Conservation (phyloP, 2,113 vertebrate species). For the Nematolebias whitei region DNA sequence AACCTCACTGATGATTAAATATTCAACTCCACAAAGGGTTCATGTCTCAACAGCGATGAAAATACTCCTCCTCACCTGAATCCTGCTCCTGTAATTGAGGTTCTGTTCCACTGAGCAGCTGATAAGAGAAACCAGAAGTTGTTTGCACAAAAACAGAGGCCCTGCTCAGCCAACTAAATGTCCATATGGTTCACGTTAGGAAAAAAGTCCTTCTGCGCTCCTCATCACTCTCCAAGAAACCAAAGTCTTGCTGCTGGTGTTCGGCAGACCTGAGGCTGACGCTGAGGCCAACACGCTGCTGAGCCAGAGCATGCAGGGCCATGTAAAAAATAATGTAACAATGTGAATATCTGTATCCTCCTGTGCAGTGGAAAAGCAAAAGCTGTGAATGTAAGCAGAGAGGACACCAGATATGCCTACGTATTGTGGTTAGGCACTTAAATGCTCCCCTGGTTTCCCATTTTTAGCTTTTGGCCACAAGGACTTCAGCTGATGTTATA, state of each 20-base stretch:
- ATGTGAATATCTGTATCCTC: slow-evolving; percentile 47
- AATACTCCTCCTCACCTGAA: background rate
- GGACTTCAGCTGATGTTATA: slow-evolving; percentile 40
- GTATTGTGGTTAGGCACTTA: slow-evolving; percentile 62
- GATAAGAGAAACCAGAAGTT: slow-evolving; percentile 40
- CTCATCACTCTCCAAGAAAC: slow-evolving; percentile 58
- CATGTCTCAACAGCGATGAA: background rate
- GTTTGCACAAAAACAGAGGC: slow-evolving; percentile 47
- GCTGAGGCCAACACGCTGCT: slow-evolving; percentile 27
- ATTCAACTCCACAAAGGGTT: background rate
- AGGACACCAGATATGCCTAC: slow-evolving; percentile 63
- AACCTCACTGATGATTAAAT: background rate
- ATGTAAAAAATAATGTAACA: slow-evolving; percentile 64
- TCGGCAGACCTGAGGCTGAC: slow-evolving; percentile 33
- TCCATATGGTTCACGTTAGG: slow-evolving; percentile 70
- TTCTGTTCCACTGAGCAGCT: slow-evolving; percentile 12
- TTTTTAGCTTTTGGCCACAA: slow-evolving; percentile 58
- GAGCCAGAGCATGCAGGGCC: slow-evolving; percentile 38
- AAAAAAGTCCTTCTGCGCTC: slow-evolving; percentile 43
- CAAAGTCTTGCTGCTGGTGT: slow-evolving; percentile 40
- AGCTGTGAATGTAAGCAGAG: slow-evolving; percentile 44
- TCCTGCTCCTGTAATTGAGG: slow-evolving; percentile 1
- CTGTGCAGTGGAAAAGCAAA: slow-evolving; percentile 38
- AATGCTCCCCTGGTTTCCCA: slow-evolving; percentile 48
- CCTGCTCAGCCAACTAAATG: slow-evolving; percentile 27